Evolutionary conservation across 2,888 invertebrate genomes (phyloP).

Genomic region (Polydesmus complanatus): DNA sequence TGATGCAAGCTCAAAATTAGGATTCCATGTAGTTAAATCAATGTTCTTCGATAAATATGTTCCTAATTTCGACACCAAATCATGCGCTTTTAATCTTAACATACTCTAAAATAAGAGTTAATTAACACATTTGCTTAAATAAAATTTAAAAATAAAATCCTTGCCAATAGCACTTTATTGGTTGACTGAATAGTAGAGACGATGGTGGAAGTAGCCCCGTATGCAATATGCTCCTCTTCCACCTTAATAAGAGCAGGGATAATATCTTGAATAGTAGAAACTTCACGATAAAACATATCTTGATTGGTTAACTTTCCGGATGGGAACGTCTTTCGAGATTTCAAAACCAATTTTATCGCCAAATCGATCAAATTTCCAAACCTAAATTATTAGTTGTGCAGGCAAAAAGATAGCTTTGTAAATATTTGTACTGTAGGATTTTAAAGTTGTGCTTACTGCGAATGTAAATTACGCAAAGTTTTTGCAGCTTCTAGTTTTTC

Average conservation of each 20-base stretch:
- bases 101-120: neutral
- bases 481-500: constrained; percentile 66
- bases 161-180: constrained; percentile 44
- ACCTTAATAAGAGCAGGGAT: constrained; percentile 46
- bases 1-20: neutral
- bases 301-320: constrained; percentile 46
- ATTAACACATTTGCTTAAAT: too few relatives aligned
- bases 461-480: constrained; percentile 50
- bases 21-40: neutral
- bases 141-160: too few relatives aligned
- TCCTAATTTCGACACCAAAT: neutral
- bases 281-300: constrained; percentile 58
- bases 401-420: neutral
- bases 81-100: neutral
- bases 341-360: constrained; percentile 43
- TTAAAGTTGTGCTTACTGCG: constrained; percentile 33
- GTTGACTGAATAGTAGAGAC: constrained; percentile 41
- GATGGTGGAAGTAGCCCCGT: constrained; percentile 43
- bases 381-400: too few relatives aligned
- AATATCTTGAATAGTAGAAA: constrained; percentile 51
- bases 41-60: neutral
- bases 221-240: constrained; percentile 44
- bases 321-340: constrained; percentile 26
- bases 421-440: neutral
- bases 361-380: constrained; percentile 37